phyloP scores from a whole-genome alignment of 2,113 vertebrate genomes.

The Sporophila hypoxantha region DNA sequence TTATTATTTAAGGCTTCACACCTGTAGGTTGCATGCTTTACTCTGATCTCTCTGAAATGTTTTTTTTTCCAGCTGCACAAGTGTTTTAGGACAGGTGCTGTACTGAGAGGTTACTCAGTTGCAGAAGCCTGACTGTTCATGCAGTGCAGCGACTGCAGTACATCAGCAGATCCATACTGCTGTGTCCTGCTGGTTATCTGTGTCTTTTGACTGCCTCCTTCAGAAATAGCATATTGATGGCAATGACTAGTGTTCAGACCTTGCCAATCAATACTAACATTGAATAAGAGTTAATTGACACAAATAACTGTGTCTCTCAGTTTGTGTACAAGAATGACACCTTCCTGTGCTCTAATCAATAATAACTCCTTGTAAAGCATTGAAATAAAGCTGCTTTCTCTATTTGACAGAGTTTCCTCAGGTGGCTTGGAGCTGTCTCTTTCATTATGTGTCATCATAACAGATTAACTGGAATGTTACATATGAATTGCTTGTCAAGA shows the following conservation, averaged over 20 bases:
- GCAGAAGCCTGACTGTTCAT: slow-evolving; percentile 6
- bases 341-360: slow-evolving; percentile 77
- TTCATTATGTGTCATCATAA: slow-evolving; percentile 68
- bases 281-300: slow-evolving; percentile 73
- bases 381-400: slow-evolving; percentile 62
- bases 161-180: slow-evolving; percentile 59
- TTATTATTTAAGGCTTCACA: slow-evolving; percentile 57
- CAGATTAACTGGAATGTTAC: slow-evolving; percentile 78
- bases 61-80: not conserved
- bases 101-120: slow-evolving; percentile 8
- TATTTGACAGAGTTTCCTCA: slow-evolving; percentile 66
- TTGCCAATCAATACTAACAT: slow-evolving; percentile 79
- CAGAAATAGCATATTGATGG: slow-evolving; percentile 78
- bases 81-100: slow-evolving; percentile 16
- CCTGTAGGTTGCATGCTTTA: slow-evolving; percentile 57
- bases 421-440: slow-evolving; percentile 67
- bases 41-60: slow-evolving; percentile 20
- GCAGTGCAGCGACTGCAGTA: not conserved
- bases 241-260: slow-evolving; percentile 72
- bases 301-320: slow-evolving; percentile 69
- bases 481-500: slow-evolving; percentile 81
- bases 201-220: slow-evolving; percentile 48
- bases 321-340: slow-evolving; percentile 67
- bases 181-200: slow-evolving; percentile 35
- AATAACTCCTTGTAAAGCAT: slow-evolving; percentile 63